Conservation (phyloP, 2,888 invertebrate genomes). For the Hymenopus coronatus region DNA sequence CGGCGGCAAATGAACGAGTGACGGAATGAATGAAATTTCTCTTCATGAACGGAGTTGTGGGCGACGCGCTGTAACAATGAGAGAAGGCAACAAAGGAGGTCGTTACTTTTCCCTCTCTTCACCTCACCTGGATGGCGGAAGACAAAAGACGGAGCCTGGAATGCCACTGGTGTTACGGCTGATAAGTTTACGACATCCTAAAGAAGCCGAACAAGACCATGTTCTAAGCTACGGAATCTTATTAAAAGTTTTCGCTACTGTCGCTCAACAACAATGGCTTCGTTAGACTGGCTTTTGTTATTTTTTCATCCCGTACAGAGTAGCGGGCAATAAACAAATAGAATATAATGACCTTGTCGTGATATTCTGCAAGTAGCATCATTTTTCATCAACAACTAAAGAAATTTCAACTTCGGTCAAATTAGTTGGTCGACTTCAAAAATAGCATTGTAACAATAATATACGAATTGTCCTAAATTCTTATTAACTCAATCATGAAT, state of each 20-base stretch:
- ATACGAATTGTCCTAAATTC: too few relatives aligned
- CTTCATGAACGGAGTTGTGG: neutral
- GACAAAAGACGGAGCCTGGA: neutral
- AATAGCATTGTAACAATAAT: too few relatives aligned
- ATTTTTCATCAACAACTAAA: too few relatives aligned
- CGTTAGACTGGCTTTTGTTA: neutral
- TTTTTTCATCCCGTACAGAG: neutral
- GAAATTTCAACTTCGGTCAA: too few relatives aligned
- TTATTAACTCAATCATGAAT: too few relatives aligned
- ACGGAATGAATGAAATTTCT: neutral
- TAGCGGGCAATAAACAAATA: neutral
- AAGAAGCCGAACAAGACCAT: neutral
- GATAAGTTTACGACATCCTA: neutral
- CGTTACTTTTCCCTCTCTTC: neutral
- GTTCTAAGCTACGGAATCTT: neutral
- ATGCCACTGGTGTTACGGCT: neutral
- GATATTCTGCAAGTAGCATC: too few relatives aligned
- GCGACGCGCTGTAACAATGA: neutral
- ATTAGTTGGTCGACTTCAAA: too few relatives aligned
- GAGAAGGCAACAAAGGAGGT: neutral
- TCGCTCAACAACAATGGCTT: neutral
- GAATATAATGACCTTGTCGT: neutral
- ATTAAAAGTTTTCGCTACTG: neutral
- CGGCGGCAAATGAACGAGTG: neutral
- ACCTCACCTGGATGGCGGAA: neutral